Percentiles rank a stretch among this genome's conserved stretches.
These are phyloP conservation scores for Euplagia quadripunctaria DNA, from an alignment of 2,888 invertebrate species.

Conservation along the genomic window DNA sequence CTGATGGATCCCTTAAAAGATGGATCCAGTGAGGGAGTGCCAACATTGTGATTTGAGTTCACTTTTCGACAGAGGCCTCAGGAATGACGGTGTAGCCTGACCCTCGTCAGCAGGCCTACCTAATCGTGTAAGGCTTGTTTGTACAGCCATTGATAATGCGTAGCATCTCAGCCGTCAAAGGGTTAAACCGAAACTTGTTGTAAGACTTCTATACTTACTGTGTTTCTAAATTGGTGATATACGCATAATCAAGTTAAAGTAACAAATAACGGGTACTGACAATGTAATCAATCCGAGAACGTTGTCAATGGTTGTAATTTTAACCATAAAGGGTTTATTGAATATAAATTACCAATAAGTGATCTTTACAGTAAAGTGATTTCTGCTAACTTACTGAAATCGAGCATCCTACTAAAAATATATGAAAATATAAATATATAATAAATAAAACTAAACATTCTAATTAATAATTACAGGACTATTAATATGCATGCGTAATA, in stretches of 20 bases:
- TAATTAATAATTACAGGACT: no score
- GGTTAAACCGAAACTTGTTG: background rate
- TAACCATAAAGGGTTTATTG: background rate
- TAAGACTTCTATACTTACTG: conserved; percentile 4
- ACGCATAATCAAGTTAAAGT: background rate
- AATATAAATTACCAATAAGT: background rate
- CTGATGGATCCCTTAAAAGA: no score
- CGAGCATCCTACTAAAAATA: no score
- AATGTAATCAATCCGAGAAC: background rate
- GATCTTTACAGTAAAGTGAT: background rate
- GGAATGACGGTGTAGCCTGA: background rate
- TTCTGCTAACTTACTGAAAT: no score
- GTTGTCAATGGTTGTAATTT: background rate
- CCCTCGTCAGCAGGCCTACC: conserved; percentile 3
- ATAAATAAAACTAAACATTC: no score
- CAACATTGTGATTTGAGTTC: background rate
- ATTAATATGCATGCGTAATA: no score
- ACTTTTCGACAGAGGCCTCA: background rate
- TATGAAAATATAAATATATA: no score
- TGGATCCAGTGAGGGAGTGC: no score
- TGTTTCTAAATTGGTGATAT: background rate
- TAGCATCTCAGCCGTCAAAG: background rate
- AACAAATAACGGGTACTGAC: background rate
- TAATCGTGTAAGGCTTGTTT: conserved; percentile 18
- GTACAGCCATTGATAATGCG: conserved; percentile 18